A percentile compares a stretch with the other conserved stretches of the same genome.
Evolutionary conservation across 30 jellyfish, hydroid and myxozoan genomes (phyloP).

Genomic region (Hydra vulgaris): DNA sequence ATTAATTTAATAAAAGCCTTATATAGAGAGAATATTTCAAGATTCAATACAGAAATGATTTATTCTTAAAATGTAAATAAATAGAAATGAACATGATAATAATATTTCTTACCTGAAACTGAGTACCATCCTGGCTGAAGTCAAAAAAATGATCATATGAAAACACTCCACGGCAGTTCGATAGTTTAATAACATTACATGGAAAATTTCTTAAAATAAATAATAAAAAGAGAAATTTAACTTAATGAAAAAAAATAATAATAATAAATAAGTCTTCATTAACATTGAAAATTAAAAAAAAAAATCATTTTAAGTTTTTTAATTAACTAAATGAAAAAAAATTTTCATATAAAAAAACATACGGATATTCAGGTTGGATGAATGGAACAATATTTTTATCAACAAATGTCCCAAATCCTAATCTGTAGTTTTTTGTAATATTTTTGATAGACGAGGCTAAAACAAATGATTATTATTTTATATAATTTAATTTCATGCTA

Average conservation of each 20-base stretch:
- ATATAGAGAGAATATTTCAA: too few species aligned
- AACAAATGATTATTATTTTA: too few species aligned
- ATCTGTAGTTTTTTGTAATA: constrained; percentile 59
- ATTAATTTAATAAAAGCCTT: too few species aligned
- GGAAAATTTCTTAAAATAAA: background rate
- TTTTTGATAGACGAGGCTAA: constrained; percentile 57
- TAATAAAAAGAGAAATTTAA: too few species aligned
- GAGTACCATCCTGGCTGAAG: constrained; percentile 41
- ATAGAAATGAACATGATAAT: too few species aligned
- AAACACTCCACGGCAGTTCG: background rate
- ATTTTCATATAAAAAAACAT: background rate
- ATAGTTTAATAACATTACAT: background rate
- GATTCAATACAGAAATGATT: background rate
- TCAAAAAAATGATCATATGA: constrained; percentile 28
- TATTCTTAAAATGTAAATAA: too few species aligned
- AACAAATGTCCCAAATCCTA: constrained; percentile 89
- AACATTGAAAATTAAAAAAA: too few species aligned
- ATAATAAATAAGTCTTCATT: background rate
- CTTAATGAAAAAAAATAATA: background rate
- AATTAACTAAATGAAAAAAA: too few species aligned
- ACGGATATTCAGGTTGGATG: constrained; percentile 13
- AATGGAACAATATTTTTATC: constrained; percentile 42
- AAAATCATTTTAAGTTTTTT: too few species aligned
- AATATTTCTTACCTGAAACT: constrained; percentile 35
- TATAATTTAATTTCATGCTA: too few species aligned